Evolutionary conservation across 2,113 vertebrate genomes (phyloP).

Genomic region (Peromyscus maniculatus): DNA sequence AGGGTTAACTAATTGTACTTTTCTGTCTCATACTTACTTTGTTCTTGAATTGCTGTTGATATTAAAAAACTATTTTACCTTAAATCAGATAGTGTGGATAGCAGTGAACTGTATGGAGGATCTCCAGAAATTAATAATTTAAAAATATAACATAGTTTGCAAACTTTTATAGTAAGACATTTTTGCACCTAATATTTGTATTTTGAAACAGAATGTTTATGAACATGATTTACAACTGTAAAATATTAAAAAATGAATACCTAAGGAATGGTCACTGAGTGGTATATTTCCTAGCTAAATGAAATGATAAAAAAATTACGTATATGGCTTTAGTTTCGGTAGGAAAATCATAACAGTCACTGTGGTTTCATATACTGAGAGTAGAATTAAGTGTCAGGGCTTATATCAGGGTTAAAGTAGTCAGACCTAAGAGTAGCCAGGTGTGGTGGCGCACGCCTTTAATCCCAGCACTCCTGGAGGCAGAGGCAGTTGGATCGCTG

Average conservation of each 20-base stretch:
- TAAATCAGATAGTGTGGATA: slow-evolving; percentile 3
- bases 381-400: slow-evolving; percentile 16
- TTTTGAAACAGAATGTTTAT: slow-evolving; percentile 39
- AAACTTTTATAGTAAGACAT: slow-evolving; percentile 32
- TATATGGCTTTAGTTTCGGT: slow-evolving; percentile 3
- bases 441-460: neutral
- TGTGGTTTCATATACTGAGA: slow-evolving; percentile 29
- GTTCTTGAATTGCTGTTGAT: neutral
- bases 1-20: neutral
- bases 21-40: neutral
- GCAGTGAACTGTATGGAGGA: neutral
- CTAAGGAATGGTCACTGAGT: slow-evolving; percentile 26
- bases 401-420: neutral
- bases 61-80: slow-evolving; percentile 41
- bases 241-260: slow-evolving; percentile 23
- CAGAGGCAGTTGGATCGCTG: neutral
- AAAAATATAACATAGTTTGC: neutral
- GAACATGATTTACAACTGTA: slow-evolving; percentile 11
- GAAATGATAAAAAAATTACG: neutral
- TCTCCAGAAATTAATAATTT: neutral
- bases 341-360: slow-evolving; percentile 30
- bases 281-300: neutral
- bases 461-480: neutral
- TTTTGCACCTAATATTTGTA: slow-evolving; percentile 39
- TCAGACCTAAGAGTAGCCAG: neutral